Evolutionary conservation across 2,113 vertebrate species (phyloP), one percentile per base, ranked within the genome.

Genomic region (Pachyramphus minor): DNA sequence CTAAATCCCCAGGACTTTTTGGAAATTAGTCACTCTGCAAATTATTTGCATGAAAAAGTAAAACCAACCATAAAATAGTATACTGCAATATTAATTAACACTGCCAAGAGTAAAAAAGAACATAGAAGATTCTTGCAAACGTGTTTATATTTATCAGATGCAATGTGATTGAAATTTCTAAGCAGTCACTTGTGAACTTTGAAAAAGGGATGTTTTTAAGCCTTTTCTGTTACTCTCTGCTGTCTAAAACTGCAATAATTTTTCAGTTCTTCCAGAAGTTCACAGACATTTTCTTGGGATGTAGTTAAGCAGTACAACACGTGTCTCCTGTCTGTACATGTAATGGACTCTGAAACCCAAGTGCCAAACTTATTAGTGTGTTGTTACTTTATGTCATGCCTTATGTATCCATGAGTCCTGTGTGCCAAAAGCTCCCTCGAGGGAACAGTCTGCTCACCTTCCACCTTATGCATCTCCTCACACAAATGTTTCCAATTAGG

Each of bases 361-460:
- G 62, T 2, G 33, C 21, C 19, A 27, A 47, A 69, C 4, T 52
- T 11, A 4, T 3, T 7, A 56, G 28, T 7, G 0, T 9, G 25
- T 39, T 42, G 49, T 58, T 73, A 42, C 25, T 72, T 58, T 14
- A 31, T 22, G 30, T 50, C 62, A 28, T 5, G 20, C 6, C 1
- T 0, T 7, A 27, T 1, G 10, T 13, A 62, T 59, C 60, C 14
- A 2, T 14, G 25, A 74, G 19, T 11, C 1, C 5, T 2, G 2
- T 5, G 41, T 3, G 30, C 72, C 64, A 55, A 76, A 87, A 75
- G 49, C 37, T 88, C 90, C 69, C 77, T 30, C 14, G 3, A 28
- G 31, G 22, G 37, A 91, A 31, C 42, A 44, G 21, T 8, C 58
- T 71, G 55, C 52, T 71, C 68, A 44, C 76, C 64, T 63, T 68